Base-by-base conservation (phyloP, 2,113 vertebrate genomes). In the Suricata suricatta region DNA sequence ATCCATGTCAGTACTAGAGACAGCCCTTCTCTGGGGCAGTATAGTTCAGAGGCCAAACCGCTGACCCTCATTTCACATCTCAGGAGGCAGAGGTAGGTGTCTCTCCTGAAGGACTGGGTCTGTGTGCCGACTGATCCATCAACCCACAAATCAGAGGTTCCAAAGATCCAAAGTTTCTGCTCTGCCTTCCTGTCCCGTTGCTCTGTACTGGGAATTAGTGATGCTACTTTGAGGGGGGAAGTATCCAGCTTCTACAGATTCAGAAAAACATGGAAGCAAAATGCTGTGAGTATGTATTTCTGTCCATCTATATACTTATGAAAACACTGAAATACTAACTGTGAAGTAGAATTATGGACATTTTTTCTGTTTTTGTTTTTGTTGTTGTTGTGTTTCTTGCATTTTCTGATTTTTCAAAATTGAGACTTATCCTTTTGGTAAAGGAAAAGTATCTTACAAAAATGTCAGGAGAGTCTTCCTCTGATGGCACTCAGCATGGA, bases 371-470 rank as follows among this genome's bases (percentile, higher is more conserved):
- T 9, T 33, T 91, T 23, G 7, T 21, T 50, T 2, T 60, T 60
- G 7, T 60, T 60, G 7, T 19, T 71, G 13, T 15, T n/a, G 8
- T 35, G 17, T 71, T 77, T 76, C 5, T 38, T 41, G 19, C 0
- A 33, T 60, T 88, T 87, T 29, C 47, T 33, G 60, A 6, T 25
- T 69, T 69, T 90, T 86, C 38, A 90, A 66, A 89, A 27, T 52
- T 71, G 47, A 74, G 52, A 54, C 6, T 33, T 64, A 14, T 35
- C 57, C 31, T 86, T 35, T n/a, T 23, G 31, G 38, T 74, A 7
- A 92, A 69, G 27, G 35, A 63, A 80, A 90, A 17, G 3, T n/a
- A 35, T 21, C 17, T 35, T 44, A 71, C 0, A 35, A 69, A 69
- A 66, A 0, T 5, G 6, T 79, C 10, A 35, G 19, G 23, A 72